A percentile compares a stretch with the other conserved stretches of the same genome.
Evolutionary conservation across 2,797 vertebrate species (phyloP).

Genomic region (Enteromius paludinosus): DNA sequence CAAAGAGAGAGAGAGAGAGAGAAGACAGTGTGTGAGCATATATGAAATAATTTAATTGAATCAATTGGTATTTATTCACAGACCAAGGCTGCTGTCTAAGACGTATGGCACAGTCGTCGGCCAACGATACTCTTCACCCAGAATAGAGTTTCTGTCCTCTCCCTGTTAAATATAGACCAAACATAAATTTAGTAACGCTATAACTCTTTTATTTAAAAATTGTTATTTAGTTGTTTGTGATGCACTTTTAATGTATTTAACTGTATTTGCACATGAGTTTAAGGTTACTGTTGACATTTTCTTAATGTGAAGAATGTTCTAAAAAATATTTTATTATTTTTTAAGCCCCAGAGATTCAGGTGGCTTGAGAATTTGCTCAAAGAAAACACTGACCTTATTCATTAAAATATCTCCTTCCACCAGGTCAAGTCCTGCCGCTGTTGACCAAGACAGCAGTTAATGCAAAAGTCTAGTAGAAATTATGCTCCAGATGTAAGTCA

Average conservation of each 20-base stretch:
- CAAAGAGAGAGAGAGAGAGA: background rate
- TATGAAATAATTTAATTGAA: too few relatives aligned
- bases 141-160: constrained; percentile 79
- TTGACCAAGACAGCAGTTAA: constrained; percentile 39
- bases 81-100: constrained; percentile 87
- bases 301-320: background rate
- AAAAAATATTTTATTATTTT: background rate
- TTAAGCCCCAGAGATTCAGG: background rate
- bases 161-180: constrained; percentile 58
- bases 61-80: constrained; percentile 40
- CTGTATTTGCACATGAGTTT: background rate
- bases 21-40: background rate
- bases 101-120: constrained; percentile 86
- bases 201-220: background rate
- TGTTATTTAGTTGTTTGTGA: background rate
- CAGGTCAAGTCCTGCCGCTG: constrained; percentile 84
- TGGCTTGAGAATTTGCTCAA: too few relatives aligned
- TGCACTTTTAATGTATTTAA: background rate
- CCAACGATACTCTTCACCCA: constrained; percentile 85
- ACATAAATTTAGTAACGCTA: background rate
- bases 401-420: constrained; percentile 86
- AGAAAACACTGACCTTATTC: constrained; percentile 74
- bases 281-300: background rate
- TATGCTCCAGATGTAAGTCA: constrained; percentile 1
- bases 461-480: background rate